phyloP scores from a whole-genome alignment of 2,797 vertebrate species.

The Manis javanica region DNA sequence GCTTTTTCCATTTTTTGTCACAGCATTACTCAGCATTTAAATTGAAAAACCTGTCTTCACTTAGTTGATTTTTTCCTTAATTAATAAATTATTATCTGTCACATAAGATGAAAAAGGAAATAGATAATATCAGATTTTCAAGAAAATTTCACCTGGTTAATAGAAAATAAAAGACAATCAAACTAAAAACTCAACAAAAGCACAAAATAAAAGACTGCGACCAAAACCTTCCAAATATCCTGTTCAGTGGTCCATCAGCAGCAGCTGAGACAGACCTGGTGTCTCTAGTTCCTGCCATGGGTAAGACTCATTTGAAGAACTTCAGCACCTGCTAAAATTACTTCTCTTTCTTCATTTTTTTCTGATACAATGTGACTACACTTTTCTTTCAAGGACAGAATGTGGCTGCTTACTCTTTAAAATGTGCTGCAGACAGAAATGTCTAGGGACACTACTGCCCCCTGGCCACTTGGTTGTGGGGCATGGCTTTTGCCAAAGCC shows the following conservation, averaged over 20 bases:
- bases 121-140: background rate
- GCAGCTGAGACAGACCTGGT: fast-evolving
- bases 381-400: background rate
- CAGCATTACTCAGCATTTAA: background rate
- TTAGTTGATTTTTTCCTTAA: background rate
- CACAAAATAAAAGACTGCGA: background rate
- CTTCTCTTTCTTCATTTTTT: background rate
- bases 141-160: background rate
- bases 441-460: background rate
- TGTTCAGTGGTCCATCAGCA: fast-evolving
- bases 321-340: background rate
- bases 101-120: background rate
- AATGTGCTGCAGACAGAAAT: background rate
- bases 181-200: background rate
- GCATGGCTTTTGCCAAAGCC: background rate
- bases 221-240: background rate
- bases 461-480: background rate
- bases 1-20: background rate
- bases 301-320: fast-evolving
- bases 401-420: background rate
- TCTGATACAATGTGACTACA: background rate
- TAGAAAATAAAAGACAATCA: background rate
- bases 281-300: fast-evolving
- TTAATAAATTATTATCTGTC: background rate
- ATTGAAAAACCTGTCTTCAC: background rate